phyloP scores from a whole-genome alignment of 2,797 vertebrate genomes.

The Siniperca scherzeri region DNA sequence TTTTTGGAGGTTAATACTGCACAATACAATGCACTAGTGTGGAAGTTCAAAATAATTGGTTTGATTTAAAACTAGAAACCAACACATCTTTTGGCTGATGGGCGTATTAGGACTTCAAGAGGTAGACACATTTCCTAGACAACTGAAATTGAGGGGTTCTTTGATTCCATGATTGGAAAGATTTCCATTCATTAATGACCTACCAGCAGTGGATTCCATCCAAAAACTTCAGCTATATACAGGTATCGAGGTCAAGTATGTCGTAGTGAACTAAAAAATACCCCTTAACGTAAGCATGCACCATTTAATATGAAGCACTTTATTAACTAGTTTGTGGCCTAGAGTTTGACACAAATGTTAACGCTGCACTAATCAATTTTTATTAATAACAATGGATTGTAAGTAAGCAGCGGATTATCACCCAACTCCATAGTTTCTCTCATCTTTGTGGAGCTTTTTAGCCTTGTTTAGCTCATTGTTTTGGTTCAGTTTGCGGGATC shows the following conservation, averaged over 20 bases:
- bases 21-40: background rate
- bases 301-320: background rate
- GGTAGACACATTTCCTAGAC: background rate
- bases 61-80: background rate
- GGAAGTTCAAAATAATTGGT: background rate
- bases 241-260: background rate
- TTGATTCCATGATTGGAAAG: background rate
- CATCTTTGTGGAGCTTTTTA: background rate
- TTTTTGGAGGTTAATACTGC: background rate
- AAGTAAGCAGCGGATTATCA: background rate
- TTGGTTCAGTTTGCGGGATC: background rate
- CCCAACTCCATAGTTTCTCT: background rate
- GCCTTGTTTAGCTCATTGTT: background rate
- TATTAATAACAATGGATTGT: background rate
- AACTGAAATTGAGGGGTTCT: background rate
- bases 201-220: background rate
- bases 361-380: background rate
- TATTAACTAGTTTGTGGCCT: background rate
- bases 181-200: background rate
- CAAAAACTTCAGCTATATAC: background rate
- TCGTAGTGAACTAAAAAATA: background rate
- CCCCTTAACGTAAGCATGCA: background rate
- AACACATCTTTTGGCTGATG: background rate
- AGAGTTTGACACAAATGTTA: background rate
- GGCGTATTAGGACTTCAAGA: background rate